Percentiles rank a stretch among this genome's conserved stretches.
phyloP scores from a whole-genome alignment of 2,888 invertebrate genomes.

The Osedax fenrisi region DNA sequence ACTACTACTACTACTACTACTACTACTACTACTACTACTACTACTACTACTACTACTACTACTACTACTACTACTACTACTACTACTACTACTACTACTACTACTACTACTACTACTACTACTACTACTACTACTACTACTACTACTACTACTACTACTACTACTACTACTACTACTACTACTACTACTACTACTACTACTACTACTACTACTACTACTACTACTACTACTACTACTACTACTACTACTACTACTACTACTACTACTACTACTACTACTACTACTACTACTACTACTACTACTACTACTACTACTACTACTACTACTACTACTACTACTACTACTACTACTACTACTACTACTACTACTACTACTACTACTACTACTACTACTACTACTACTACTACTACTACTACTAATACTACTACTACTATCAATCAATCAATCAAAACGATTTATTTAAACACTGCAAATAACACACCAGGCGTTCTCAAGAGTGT shows the following conservation, averaged over 20 bases:
- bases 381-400: conserved; percentile 20
- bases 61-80: conserved; percentile 18
- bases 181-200: not conserved
- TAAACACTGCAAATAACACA: too few relatives aligned
- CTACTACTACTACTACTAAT: too few relatives aligned
- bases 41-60: conserved; percentile 19
- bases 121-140: not conserved
- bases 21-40: conserved; percentile 16
- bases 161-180: not conserved
- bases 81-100: conserved; percentile 21
- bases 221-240: conserved; percentile 15
- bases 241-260: conserved; percentile 14
- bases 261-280: conserved; percentile 21
- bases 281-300: conserved; percentile 20
- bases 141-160: not conserved
- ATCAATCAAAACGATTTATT: too few relatives aligned
- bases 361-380: conserved; percentile 22
- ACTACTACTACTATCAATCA: too few relatives aligned
- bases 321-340: conserved; percentile 21
- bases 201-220: conserved; percentile 12
- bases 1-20: conserved; percentile 14
- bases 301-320: conserved; percentile 18
- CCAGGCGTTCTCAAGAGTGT: too few relatives aligned
- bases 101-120: conserved; percentile 6
- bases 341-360: conserved; percentile 20